Evolutionary conservation across 2,797 vertebrate species (phyloP).

Genomic region (Lagocephalus sceleratus): DNA sequence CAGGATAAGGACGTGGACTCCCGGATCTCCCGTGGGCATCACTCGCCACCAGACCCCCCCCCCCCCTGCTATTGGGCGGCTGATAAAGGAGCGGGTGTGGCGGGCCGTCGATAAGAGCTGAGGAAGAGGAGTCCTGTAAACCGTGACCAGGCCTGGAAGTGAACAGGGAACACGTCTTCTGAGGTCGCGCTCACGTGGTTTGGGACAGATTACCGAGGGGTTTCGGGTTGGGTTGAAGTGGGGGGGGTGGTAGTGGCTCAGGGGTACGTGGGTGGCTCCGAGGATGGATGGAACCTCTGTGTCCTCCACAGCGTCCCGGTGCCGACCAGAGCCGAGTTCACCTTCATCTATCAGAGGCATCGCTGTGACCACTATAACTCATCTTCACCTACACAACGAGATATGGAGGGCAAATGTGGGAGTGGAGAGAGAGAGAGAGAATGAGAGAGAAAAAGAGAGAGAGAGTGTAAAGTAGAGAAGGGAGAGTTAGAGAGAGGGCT

Average conservation of each 20-base stretch:
- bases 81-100: conserved; percentile 68
- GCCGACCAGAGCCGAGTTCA: conserved; percentile 65
- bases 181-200: conserved; percentile 17
- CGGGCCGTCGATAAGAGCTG: conserved; percentile 56
- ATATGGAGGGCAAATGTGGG: conserved; percentile 49
- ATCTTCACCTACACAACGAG: conserved; percentile 66
- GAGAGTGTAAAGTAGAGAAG: conserved; percentile 14
- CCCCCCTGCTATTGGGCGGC: conserved; percentile 43
- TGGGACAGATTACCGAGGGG: conserved; percentile 4
- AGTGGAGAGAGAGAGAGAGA: conserved; percentile 36
- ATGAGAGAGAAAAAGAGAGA: conserved; percentile 33
- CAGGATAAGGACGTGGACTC: conserved; percentile 67
- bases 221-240: too few relatives aligned
- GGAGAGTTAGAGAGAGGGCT: conserved; percentile 9
- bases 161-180: conserved; percentile 22
- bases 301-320: conserved; percentile 71
- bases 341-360: conserved; percentile 76
- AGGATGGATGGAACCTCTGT: conserved; percentile 70
- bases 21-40: conserved; percentile 37
- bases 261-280: conserved; percentile 53
- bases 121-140: conserved; percentile 49
- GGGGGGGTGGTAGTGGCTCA: conserved; percentile 22
- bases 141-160: conserved; percentile 37
- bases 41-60: conserved; percentile 33
- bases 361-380: conserved; percentile 70